Percentiles rank a stretch among this genome's conserved stretches.
Evolutionary conservation across 2,113 vertebrate species (phyloP).

Genomic region (Equus przewalskii): DNA sequence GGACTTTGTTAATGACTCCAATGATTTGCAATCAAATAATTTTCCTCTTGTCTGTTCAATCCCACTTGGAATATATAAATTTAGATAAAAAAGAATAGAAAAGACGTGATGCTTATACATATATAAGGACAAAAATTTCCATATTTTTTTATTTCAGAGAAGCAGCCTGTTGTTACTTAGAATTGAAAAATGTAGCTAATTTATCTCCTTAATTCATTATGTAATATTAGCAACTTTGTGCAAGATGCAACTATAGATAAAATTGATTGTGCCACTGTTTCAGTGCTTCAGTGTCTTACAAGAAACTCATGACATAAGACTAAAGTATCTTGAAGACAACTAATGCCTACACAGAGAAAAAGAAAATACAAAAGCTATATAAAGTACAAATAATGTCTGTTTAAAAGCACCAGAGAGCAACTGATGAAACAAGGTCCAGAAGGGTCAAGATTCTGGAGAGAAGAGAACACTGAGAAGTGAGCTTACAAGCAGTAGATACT

Average conservation of each 20-base stretch:
- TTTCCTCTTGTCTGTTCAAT: slow-evolving; percentile 39
- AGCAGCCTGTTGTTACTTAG: background rate
- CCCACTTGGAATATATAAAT: slow-evolving; percentile 30
- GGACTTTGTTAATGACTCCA: background rate
- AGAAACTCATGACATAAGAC: background rate
- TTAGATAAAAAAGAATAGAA: background rate
- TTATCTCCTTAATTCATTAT: background rate
- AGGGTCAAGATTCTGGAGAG: background rate
- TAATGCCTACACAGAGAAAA: background rate
- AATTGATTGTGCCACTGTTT: background rate
- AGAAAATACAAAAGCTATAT: background rate
- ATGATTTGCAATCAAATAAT: slow-evolving; percentile 46
- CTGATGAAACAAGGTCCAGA: background rate
- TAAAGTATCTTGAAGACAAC: background rate
- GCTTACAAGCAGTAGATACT: background rate
- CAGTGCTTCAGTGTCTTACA: background rate
- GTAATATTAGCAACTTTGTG: background rate
- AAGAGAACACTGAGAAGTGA: background rate
- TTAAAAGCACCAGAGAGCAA: background rate
- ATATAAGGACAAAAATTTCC: background rate
- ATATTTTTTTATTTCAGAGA: background rate
- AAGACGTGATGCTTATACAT: background rate
- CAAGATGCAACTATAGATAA: slow-evolving; percentile 32
- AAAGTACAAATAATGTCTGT: background rate
- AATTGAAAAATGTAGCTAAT: background rate